These are phyloP conservation scores for Tridacna crocea DNA, from an alignment of 2,888 invertebrate species.

Conservation along the genomic window DNA sequence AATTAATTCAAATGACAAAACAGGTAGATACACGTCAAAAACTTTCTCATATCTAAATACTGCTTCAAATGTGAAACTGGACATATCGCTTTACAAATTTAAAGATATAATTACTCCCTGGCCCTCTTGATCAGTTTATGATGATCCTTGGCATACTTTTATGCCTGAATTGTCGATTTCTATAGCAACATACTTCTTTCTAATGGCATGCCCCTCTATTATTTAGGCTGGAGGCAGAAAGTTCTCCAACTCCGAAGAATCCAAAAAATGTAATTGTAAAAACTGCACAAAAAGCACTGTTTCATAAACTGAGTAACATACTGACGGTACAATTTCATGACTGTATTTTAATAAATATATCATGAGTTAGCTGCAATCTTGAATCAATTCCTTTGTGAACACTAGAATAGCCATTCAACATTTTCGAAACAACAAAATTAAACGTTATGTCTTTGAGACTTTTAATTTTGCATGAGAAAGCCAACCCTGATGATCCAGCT, in stretches of 20 bases:
- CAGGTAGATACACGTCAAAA: background rate
- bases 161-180: background rate
- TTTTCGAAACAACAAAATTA: background rate
- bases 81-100: background rate
- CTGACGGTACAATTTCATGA: background rate
- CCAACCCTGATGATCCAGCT: no score
- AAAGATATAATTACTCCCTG: background rate
- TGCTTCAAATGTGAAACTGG: background rate
- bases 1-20: background rate
- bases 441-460: background rate
- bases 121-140: background rate
- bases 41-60: background rate
- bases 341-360: background rate
- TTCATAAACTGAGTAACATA: background rate
- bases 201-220: background rate
- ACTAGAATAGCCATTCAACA: background rate
- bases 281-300: background rate
- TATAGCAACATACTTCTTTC: background rate
- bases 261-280: background rate
- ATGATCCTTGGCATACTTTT: background rate
- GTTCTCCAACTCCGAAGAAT: background rate
- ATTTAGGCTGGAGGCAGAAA: background rate
- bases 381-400: background rate
- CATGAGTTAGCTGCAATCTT: background rate
- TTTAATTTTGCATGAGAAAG: background rate